Base-by-base conservation (phyloP, 2,888 invertebrate species). In the Onchidella celtica region DNA sequence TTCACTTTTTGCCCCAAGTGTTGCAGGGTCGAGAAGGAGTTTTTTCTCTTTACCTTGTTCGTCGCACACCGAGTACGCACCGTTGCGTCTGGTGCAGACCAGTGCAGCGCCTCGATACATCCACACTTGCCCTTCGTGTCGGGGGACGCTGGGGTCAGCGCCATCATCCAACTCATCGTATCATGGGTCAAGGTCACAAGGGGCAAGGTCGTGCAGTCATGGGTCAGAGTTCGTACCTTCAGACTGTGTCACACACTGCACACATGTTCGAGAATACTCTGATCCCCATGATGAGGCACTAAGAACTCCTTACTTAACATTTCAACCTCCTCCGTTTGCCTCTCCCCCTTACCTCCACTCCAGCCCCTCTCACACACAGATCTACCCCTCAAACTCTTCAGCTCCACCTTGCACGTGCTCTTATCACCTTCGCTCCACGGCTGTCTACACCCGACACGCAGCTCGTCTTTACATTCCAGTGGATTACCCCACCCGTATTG, bases 121-220 rank as follows among this genome's bases (percentile, higher is more conserved):
- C n/a, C 77, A 81, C 0, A 82, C 83, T 9, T 89, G 89, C 72
- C 85, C 88, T 1, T 89, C 89, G 1, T 89, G 89, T 79, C 86
- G 87, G 69, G 86, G 86, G 32, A 88, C 86, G 2, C 73, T 86
- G 2, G 88, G 88, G 24, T 87, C 88, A 9, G 84, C 85, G 2
- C 84, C 83, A 11, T 84, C 83, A 0, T 77, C 82, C 27, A 82
- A 17, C 29, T 76, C 76, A 1, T 72, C 75, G 17, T 65, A 55
- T 55, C 40, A 74, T 14, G 70, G 66, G 21, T 40, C 82, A 11
- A 70, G 79, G 21, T 79, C 81, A 17, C 69, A 81, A n/a, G 55
- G 40, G 21, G 32, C 17, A n/a, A 66, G 72, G 34, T 65, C 79
- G 4, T 0, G n/a, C 61, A 47, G 32, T 27, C 38, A 32, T 24